phyloP scores from a whole-genome alignment of 2,797 vertebrate species.

The Podarcis lilfordi region DNA sequence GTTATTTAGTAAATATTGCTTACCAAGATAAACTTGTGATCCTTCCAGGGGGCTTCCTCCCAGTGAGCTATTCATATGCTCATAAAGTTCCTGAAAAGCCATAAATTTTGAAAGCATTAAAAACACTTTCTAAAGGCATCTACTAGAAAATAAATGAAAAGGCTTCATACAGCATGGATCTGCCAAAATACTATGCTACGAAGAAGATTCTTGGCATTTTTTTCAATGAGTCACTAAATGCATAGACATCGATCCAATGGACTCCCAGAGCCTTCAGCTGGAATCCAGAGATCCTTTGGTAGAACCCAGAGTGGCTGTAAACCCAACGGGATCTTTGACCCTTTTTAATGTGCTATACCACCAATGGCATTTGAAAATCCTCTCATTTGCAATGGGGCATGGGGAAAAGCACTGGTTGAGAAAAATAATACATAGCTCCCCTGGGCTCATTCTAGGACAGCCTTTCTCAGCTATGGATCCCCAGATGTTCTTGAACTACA shows the following conservation, averaged over 20 bases:
- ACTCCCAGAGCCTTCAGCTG: too few species aligned
- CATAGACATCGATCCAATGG: not conserved
- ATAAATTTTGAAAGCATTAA: slow-evolving; percentile 15
- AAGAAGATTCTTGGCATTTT: not conserved
- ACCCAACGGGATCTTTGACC: not conserved
- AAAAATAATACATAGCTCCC: not conserved
- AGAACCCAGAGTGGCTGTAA: not conserved
- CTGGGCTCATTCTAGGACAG: not conserved
- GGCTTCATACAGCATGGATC: not conserved
- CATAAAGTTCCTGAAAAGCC: slow-evolving; percentile 90
- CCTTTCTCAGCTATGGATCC: too few species aligned
- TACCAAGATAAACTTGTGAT: slow-evolving; percentile 94
- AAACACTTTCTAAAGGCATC: not conserved
- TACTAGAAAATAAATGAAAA: slow-evolving; percentile 20
- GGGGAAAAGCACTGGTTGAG: not conserved
- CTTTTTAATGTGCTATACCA: not conserved
- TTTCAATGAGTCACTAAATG: not conserved
- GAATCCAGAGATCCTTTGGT: not conserved
- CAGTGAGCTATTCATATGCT: slow-evolving; percentile 96
- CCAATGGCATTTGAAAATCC: not conserved
- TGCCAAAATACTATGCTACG: not conserved
- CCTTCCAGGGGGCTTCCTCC: slow-evolving; percentile 87
- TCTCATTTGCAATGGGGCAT: not conserved
- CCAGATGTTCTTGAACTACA: too few species aligned
- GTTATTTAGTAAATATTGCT: slow-evolving; percentile 61